These are phyloP conservation scores for Enteromius unitaeniatus DNA, from an alignment of 2,797 vertebrate species.

Conservation along the genomic window DNA sequence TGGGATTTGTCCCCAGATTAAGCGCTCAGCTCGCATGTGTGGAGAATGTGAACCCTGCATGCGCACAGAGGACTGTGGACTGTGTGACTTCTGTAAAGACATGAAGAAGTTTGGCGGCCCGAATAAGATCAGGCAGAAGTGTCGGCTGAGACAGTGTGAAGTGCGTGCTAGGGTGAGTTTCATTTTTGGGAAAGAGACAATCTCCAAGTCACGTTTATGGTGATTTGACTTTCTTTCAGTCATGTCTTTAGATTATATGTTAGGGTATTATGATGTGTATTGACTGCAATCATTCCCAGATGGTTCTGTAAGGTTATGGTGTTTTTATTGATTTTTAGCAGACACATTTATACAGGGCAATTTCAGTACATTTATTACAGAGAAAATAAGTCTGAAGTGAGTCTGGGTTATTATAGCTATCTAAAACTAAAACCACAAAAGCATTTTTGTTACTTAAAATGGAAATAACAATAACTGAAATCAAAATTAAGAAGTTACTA, in stretches of 20 bases:
- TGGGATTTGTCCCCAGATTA: constrained; percentile 76
- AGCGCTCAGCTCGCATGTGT: constrained; percentile 92
- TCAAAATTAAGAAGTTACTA: neutral
- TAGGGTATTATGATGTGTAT: neutral
- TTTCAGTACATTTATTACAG: neutral
- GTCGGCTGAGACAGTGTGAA: constrained; percentile 90
- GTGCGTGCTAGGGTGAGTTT: constrained; percentile 88
- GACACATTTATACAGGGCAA: neutral
- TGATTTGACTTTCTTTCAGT: neutral
- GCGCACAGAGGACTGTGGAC: constrained; percentile 90
- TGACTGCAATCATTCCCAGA: neutral
- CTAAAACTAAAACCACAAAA: neutral
- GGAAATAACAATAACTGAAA: neutral
- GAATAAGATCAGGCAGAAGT: constrained; percentile 95
- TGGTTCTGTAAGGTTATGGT: neutral
- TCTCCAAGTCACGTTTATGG: neutral
- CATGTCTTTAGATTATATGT: neutral
- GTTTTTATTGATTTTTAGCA: neutral
- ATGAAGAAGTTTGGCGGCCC: constrained; percentile 97
- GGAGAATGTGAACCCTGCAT: constrained; percentile 91
- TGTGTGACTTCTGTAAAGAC: constrained; percentile 93
- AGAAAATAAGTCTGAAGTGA: neutral
- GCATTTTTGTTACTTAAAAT: neutral
- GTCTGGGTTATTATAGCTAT: neutral
- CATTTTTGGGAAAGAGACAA: neutral